Conservation (phyloP, 2,888 invertebrate species). For the Cistogaster globosa region DNA sequence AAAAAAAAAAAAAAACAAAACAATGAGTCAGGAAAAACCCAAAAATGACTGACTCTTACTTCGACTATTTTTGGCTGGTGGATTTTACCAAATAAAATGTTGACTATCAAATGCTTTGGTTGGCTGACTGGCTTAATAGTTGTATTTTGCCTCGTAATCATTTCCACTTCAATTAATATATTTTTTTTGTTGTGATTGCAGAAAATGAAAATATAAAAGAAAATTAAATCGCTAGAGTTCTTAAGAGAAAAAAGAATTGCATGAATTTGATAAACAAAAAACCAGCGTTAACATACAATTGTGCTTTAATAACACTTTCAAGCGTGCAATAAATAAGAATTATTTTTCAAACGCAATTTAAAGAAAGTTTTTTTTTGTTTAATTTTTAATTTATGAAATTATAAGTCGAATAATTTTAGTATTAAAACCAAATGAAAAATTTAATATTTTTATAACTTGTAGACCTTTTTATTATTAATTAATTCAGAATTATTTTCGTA, state of each 20-base stretch:
- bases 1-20: neutral
- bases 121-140: slow-evolving; percentile 19
- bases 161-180: slow-evolving; percentile 59
- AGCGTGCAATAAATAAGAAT: too few species aligned
- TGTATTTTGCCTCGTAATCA: slow-evolving; percentile 44
- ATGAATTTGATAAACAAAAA: too few species aligned
- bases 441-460: too few species aligned
- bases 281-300: too few species aligned
- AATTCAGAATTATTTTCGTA: too few species aligned
- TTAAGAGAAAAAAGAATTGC: neutral
- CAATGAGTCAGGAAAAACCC: slow-evolving; percentile 3
- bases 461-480: too few species aligned
- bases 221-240: neutral
- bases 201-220: neutral
- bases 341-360: too few species aligned
- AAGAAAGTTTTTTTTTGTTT: too few species aligned
- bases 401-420: too few species aligned
- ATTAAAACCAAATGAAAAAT: too few species aligned
- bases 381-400: too few species aligned
- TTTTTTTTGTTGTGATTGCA: neutral
- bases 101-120: slow-evolving; percentile 33
- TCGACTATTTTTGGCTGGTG: slow-evolving; percentile 2
- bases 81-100: slow-evolving; percentile 23
- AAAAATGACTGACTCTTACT: slow-evolving; percentile 17
- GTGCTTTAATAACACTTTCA: too few species aligned